Conservation (phyloP, 2,797 vertebrate genomes). For the Sciaenops ocellatus region DNA sequence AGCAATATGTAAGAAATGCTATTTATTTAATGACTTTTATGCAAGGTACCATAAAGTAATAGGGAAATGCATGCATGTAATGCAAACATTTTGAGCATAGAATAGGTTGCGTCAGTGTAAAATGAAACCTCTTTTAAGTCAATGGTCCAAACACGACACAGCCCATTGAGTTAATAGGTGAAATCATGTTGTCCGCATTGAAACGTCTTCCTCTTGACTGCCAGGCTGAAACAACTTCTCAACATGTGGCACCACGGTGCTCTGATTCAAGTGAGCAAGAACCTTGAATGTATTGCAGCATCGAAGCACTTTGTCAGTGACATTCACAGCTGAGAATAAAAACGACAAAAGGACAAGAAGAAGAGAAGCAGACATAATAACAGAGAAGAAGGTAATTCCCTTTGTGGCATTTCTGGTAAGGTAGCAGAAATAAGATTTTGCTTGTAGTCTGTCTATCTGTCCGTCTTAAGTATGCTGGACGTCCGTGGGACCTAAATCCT, state of each 20-base stretch:
- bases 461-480: conserved; percentile 31
- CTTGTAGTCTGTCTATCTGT: conserved; percentile 9
- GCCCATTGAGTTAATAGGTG: conserved; percentile 60
- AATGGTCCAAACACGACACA: conserved; percentile 48
- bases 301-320: conserved; percentile 24
- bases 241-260: conserved; percentile 19
- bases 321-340: conserved; percentile 34
- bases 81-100: conserved; percentile 9
- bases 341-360: conserved; percentile 19
- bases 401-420: conserved; percentile 26
- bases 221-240: conserved; percentile 34
- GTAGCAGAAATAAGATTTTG: conserved; percentile 36
- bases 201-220: conserved; percentile 46
- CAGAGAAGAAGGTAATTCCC: conserved; percentile 6
- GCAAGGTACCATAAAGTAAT: conserved; percentile 1
- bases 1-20: not conserved
- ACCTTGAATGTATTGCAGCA: conserved; percentile 21
- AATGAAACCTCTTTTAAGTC: conserved; percentile 49
- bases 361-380: conserved; percentile 11
- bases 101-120: conserved; percentile 21
- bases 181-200: conserved; percentile 57
- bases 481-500: conserved; percentile 34
- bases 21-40: conserved; percentile 35
- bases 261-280: conserved; percentile 33
- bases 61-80: not conserved